phyloP scores from a whole-genome alignment of 2,888 invertebrate species.

The Lymantria monacha region DNA sequence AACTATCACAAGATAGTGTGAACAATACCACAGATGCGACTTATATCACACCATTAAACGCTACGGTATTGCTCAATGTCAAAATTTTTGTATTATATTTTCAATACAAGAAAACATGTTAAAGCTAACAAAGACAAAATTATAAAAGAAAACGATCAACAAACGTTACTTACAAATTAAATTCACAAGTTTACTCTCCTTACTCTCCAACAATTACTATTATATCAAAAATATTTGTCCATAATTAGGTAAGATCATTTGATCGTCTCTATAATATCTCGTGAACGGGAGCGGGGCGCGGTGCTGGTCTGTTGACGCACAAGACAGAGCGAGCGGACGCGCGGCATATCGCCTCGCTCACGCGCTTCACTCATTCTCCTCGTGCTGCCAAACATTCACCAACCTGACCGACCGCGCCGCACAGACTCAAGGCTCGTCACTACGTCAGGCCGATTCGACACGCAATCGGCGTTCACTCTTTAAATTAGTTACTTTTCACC shows the following conservation, averaged over 20 bases:
- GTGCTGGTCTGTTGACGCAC: not conserved
- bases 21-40: conserved; percentile 47
- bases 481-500: conserved; percentile 66
- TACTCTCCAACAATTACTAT: conserved; percentile 74
- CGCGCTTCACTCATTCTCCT: not conserved
- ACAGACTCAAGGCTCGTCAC: conserved; percentile 39
- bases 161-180: conserved; percentile 80
- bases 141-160: conserved; percentile 79
- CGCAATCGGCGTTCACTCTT: conserved; percentile 54
- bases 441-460: conserved; percentile 40
- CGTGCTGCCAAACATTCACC: not conserved
- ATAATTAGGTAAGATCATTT: conserved; percentile 42
- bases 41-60: conserved; percentile 55
- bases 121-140: conserved; percentile 80
- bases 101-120: conserved; percentile 72
- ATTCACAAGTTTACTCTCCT: conserved; percentile 71
- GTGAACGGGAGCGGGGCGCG: conserved; percentile 19
- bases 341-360: conserved; percentile 7
- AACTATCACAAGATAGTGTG: conserved; percentile 56
- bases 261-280: conserved; percentile 33
- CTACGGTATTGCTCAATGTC: conserved; percentile 60
- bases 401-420: conserved; percentile 15
- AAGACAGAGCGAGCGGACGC: too few species aligned
- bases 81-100: conserved; percentile 52
- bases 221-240: conserved; percentile 70